Evolutionary conservation across 2,888 invertebrate species (phyloP), one percentile per base, ranked within the genome.

Genomic region (Lordiphosa andalusiaca): DNA sequence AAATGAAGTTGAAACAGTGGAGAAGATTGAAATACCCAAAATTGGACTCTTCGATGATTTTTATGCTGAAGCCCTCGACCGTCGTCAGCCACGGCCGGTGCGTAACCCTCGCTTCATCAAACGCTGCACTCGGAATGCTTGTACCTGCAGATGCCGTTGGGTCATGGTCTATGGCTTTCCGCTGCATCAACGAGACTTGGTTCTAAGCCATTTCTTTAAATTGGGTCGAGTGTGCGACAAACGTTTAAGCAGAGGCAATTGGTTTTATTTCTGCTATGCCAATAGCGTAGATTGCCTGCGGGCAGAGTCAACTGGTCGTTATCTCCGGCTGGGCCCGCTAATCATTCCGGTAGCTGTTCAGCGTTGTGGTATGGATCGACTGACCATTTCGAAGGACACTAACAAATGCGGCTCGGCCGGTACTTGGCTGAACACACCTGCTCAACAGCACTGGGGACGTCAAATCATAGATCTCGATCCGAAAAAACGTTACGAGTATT

Each of bases 31-130:
- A n/a, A 63, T 69, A 48, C 70, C 69, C 6, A 53, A 9, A 37
- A 6, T 2, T 0, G 21, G 53, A 36, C 42, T 70, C 0, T 60
- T 70, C 10, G 70, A 61, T 21, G 35, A 21, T 9, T 23, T 12
- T 7, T 37, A 48, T 40, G 6, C 6, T 9, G 3, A 38, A 4
- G 12, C 16, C 6, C 3, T 19, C 10, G 6, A 6, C 1, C 3
- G 2, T 9, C 1, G 4, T 6, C 23, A 38, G n/a, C 7, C 7
- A 19, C 21, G 35, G 6, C 39, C 35, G 16, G 10, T 6, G 5
- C 10, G 7, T 6, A 3, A 10, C 30, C 3, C 4, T 3, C 9
- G 30, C 3, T 30, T 30, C 0, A 10, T 30, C 3, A 9, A 30
- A 9, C 30, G 9, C 30, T 30, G 30, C 9, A 9, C 9, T 1